These are phyloP conservation scores for Austrofundulus limnaeus DNA, from an alignment of 2,113 vertebrate species.

Conservation along the genomic window DNA sequence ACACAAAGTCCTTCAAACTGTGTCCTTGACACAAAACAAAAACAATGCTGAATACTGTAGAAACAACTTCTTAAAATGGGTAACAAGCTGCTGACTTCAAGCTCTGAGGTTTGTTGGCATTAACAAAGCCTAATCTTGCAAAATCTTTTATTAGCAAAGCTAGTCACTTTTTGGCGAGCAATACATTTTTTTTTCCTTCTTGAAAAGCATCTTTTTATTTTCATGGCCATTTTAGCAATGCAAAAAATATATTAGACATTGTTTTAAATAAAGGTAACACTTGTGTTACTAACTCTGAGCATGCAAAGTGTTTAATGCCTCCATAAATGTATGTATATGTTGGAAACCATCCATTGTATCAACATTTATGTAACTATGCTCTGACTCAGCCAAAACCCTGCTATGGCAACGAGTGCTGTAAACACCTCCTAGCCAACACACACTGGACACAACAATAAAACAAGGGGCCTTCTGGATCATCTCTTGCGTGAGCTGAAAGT, in stretches of 20 bases:
- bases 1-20: constrained; percentile 6
- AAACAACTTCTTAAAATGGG: constrained; percentile 18
- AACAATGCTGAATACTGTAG: not conserved
- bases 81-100: not conserved
- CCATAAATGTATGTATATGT: not conserved
- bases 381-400: constrained; percentile 31
- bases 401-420: constrained; percentile 47
- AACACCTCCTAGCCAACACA: constrained; percentile 36
- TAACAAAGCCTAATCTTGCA: not conserved
- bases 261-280: not conserved
- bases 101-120: not conserved
- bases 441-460: constrained; percentile 22
- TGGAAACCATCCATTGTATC: constrained; percentile 21
- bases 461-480: constrained; percentile 62
- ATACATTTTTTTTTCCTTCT: not conserved
- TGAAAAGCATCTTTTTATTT: not conserved
- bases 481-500: constrained; percentile 39
- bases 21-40: not conserved
- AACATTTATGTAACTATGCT: constrained; percentile 32
- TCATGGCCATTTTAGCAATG: not conserved
- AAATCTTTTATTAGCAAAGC: not conserved
- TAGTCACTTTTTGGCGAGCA: not conserved
- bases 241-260: not conserved
- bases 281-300: not conserved
- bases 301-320: not conserved